These are phyloP conservation scores for Uropsilus gracilis DNA, from an alignment of 2,113 vertebrate genomes.

Conservation along the genomic window DNA sequence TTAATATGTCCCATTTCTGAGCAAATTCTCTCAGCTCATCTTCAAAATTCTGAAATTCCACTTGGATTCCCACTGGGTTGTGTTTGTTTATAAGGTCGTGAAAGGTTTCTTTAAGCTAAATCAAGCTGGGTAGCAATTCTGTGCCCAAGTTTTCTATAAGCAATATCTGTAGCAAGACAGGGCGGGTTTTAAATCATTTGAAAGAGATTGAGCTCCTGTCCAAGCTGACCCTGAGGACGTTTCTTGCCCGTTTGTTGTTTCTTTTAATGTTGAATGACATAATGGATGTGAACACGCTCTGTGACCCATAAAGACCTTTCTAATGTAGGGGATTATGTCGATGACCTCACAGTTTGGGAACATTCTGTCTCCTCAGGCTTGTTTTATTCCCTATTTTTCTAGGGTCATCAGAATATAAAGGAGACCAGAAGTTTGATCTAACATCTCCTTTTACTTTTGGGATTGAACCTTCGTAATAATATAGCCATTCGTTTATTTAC, in stretches of 20 bases:
- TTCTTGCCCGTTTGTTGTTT: slow-evolving; percentile 37
- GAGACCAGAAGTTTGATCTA: neutral
- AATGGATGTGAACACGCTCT: slow-evolving; percentile 68
- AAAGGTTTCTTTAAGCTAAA: slow-evolving; percentile 79
- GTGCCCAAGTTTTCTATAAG: slow-evolving; percentile 70
- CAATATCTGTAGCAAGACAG: slow-evolving; percentile 64
- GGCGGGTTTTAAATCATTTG: slow-evolving; percentile 66
- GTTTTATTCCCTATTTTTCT: slow-evolving; percentile 65
- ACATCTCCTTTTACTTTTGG: slow-evolving; percentile 43
- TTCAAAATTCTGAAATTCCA: slow-evolving; percentile 76
- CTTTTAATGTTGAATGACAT: slow-evolving; percentile 71
- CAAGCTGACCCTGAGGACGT: slow-evolving; percentile 67
- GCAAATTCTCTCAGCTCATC: slow-evolving; percentile 79
- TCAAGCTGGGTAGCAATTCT: slow-evolving; percentile 66
- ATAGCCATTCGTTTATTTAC: slow-evolving; percentile 21
- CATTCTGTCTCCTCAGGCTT: slow-evolving; percentile 66
- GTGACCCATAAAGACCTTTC: slow-evolving; percentile 75
- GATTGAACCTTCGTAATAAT: slow-evolving; percentile 38
- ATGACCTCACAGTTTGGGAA: slow-evolving; percentile 71
- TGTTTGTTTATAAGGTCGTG: slow-evolving; percentile 79
- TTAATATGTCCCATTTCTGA: slow-evolving; percentile 79
- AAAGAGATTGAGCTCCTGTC: slow-evolving; percentile 58
- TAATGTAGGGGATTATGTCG: slow-evolving; percentile 56
- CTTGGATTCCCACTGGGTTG: slow-evolving; percentile 66
- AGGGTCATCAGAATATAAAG: slow-evolving; percentile 68